Evolutionary conservation across 2,888 invertebrate genomes (phyloP).

Genomic region (Azorinus chamasolen): DNA sequence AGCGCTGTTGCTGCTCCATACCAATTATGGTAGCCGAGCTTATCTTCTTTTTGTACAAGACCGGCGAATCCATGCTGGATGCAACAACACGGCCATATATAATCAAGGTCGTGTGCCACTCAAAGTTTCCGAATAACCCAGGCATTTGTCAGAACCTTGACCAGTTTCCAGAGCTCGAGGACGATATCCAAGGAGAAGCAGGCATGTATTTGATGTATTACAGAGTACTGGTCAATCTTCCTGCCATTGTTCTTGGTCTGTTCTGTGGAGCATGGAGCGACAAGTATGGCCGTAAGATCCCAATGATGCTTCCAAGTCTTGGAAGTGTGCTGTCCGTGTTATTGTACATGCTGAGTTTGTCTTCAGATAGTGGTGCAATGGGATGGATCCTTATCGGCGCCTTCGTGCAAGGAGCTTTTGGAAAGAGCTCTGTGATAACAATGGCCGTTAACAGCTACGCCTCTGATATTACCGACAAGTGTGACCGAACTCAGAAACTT

Average conservation of each 20-base stretch:
- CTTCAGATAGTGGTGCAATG: conserved; percentile 65
- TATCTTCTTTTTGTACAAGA: conserved; percentile 68
- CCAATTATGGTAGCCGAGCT: conserved; percentile 62
- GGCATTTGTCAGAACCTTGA: conserved; percentile 68
- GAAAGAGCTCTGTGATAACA: conserved; percentile 85
- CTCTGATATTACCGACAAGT: conserved; percentile 81
- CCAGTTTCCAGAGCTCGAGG: conserved; percentile 64
- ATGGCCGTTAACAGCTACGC: conserved; percentile 86
- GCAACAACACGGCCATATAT: conserved; percentile 83
- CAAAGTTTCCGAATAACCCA: conserved; percentile 61
- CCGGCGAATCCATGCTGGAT: conserved; percentile 84
- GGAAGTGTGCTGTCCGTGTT: conserved; percentile 83
- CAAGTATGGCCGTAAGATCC: conserved; percentile 81
- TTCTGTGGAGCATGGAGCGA: conserved; percentile 86
- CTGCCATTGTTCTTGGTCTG: conserved; percentile 81
- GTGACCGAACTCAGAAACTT: conserved; percentile 80
- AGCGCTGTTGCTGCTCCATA: conserved; percentile 44
- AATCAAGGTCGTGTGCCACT: conserved; percentile 78
- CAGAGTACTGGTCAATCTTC: conserved; percentile 81
- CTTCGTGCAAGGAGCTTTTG: conserved; percentile 82
- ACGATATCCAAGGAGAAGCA: conserved; percentile 76
- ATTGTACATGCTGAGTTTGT: conserved; percentile 79
- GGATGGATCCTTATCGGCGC: conserved; percentile 82
- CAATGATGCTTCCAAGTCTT: conserved; percentile 81
- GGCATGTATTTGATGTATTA: conserved; percentile 81